These are phyloP conservation scores for Pantherophis vulpinus DNA, from an alignment of 2,797 vertebrate genomes.

Conservation along the genomic window DNA sequence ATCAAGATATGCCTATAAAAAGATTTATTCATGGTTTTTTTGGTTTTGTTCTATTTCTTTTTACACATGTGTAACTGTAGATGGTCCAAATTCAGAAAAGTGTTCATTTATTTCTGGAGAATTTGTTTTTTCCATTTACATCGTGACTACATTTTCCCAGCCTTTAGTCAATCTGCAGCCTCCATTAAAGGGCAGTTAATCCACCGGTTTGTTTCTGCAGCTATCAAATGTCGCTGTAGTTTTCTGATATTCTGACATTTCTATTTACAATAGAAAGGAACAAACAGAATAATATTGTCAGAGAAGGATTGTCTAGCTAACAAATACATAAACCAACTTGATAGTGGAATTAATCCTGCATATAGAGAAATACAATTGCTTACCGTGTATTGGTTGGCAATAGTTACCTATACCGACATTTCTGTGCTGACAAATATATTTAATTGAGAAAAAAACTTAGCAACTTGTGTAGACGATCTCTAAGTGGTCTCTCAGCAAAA, in stretches of 20 bases:
- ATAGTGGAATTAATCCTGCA: neutral
- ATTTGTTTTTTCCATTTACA: neutral
- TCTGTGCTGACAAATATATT: constrained; percentile 2
- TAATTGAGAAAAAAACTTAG: neutral
- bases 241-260: neutral
- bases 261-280: neutral
- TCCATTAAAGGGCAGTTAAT: neutral
- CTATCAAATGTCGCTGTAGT: neutral
- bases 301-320: neutral
- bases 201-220: neutral
- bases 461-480: neutral
- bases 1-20: neutral
- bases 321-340: neutral
- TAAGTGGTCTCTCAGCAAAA: neutral
- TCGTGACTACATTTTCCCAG: neutral
- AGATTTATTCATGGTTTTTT: neutral
- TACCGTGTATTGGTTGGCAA: neutral
- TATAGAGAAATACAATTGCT: neutral
- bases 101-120: neutral
- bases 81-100: neutral
- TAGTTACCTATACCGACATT: neutral
- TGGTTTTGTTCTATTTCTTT: neutral
- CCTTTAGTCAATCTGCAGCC: neutral
- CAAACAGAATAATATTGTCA: neutral
- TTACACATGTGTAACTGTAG: neutral